A percentile compares a stretch with the other conserved stretches of the same genome.
Evolutionary conservation across 92 coral and sea anemone genomes (phyloP).

Genomic region (Zoanthus solanderi): DNA sequence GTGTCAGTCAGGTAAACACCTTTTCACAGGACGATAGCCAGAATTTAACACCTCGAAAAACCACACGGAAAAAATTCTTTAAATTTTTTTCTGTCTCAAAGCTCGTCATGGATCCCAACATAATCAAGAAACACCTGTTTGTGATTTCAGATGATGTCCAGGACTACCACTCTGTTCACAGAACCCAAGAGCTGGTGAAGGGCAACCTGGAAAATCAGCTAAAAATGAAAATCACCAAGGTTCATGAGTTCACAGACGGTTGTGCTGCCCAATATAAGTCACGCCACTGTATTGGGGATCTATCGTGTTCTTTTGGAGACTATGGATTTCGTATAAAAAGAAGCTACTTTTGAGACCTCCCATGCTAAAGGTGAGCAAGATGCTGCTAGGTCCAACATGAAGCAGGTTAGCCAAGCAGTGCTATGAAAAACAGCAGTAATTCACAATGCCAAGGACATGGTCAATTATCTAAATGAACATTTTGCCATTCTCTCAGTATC

Average conservation of each 20-base stretch:
- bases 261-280: not conserved
- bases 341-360: constrained; percentile 3
- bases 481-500: not conserved
- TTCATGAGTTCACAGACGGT: not conserved
- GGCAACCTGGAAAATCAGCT: not conserved
- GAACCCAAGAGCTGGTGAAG: not conserved
- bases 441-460: not conserved
- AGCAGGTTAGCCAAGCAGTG: constrained; percentile 5
- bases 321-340: not conserved
- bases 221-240: not conserved
- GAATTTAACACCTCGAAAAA: too few relatives aligned
- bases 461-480: not conserved
- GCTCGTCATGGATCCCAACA: not conserved
- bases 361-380: not conserved
- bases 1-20: too few relatives aligned
- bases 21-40: too few relatives aligned
- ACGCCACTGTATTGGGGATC: not conserved
- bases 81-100: too few relatives aligned
- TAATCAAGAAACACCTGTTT: not conserved
- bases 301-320: not conserved
- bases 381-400: not conserved
- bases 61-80: too few relatives aligned
- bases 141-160: not conserved
- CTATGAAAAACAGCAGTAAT: not conserved
- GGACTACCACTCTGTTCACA: not conserved